Percentiles rank a stretch among this genome's conserved stretches.
phyloP scores from a whole-genome alignment of 2,113 vertebrate species.

The Microcebus murinus region DNA sequence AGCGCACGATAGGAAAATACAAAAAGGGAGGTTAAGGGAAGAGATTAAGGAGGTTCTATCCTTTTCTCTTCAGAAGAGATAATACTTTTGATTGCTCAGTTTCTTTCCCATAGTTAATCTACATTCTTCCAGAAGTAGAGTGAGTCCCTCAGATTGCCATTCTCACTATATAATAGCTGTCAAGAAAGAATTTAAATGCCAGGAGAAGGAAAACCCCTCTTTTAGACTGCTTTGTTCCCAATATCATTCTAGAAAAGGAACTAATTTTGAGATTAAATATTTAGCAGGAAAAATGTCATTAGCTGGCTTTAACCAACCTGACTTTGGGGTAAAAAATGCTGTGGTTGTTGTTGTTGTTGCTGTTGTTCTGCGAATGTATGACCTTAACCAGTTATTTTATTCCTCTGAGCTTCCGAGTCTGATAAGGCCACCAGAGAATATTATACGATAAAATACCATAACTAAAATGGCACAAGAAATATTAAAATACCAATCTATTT shows the following conservation, averaged over 20 bases:
- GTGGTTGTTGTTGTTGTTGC: background rate
- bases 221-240: background rate
- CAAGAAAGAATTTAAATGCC: background rate
- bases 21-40: background rate
- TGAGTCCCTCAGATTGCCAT: background rate
- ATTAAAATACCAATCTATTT: background rate
- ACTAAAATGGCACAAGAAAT: background rate
- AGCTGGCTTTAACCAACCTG: background rate
- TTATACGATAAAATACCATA: background rate
- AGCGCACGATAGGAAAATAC: background rate
- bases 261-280: background rate
- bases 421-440: background rate
- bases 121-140: background rate
- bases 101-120: slow-evolving; percentile 21
- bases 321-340: background rate
- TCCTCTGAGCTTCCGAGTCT: background rate
- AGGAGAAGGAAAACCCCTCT: background rate
- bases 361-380: background rate
- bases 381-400: background rate
- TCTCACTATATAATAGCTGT: background rate
- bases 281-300: background rate
- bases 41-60: background rate
- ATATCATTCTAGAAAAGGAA: background rate
- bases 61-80: background rate
- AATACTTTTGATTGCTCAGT: background rate